Base-by-base conservation (phyloP, 2,797 vertebrate species). In the Spizella passerina region DNA sequence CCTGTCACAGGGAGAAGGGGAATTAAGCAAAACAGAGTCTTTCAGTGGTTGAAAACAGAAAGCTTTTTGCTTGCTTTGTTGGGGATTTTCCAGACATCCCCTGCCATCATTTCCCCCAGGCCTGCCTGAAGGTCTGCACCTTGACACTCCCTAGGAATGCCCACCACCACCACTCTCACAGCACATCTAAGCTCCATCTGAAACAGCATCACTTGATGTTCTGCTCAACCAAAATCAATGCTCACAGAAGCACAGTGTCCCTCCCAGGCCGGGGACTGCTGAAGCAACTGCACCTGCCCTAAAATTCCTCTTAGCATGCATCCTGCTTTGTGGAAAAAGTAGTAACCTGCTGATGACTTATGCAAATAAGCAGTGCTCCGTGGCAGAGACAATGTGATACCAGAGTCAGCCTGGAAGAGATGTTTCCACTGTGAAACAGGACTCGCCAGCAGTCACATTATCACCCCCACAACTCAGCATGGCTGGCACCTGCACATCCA, bases 121-220 rank as follows among this genome's bases (percentile, higher is more conserved):
- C 10, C 16, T 47, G 20, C 12, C 86, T 50, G 44, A 32, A 80
- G 14, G 7, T 66, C 56, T 78, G 30, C 50, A 52, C 17, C 47
- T 56, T 34, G 1, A 3, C 15, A 43, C 19, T 26, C 10, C 34
- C 3, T 1, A 34, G 26, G 79, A 82, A 66, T 7, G 7, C 6
- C 32, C 1, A 0, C 6, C 0, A 2, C 17, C 57, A 53, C 7
- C n/a, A n/a, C n/a, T n/a, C n/a, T 3, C 13, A 23, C 18, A 22
- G 16, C 16, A 46, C 11, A 43, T 10, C 10, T 34, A 34, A 61
- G n/a, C 10, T 32, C 21, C 63, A 34, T 23, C 14, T 64, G 46
- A 92, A 82, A 65, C 22, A 38, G 36, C 30, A 82, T 36, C 21
- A 4, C 24, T 36, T 73, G 10, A 38, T 73, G 46, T 92, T 85